Evolutionary conservation across 2,113 vertebrate genomes (phyloP).

Genomic region (Chionomys nivalis): DNA sequence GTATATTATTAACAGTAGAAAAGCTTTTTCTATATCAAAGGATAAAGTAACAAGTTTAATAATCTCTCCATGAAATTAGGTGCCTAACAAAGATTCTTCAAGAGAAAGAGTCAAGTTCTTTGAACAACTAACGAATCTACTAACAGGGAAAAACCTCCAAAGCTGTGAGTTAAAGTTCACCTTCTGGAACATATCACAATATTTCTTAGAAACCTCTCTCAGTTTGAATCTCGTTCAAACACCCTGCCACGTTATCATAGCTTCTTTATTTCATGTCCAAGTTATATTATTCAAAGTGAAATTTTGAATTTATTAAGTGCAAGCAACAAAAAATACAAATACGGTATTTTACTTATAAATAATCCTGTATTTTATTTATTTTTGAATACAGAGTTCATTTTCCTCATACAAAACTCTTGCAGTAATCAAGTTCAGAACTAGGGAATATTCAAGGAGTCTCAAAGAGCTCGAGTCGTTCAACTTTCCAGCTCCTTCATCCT

Average conservation of each 20-base stretch:
- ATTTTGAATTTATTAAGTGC: not conserved
- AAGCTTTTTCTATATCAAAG: constrained; percentile 18
- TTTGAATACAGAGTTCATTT: not conserved
- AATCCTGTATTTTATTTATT: too few species aligned
- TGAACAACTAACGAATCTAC: not conserved
- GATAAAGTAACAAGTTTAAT: not conserved
- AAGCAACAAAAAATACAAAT: not conserved
- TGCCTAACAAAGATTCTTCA: constrained; percentile 16
- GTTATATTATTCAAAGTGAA: not conserved
- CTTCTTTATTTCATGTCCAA: not conserved
- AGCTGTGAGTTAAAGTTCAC: not conserved
- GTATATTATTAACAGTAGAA: constrained; percentile 2
- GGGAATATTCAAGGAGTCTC: not conserved
- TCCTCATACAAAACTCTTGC: not conserved
- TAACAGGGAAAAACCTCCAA: not conserved
- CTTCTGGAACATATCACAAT: not conserved
- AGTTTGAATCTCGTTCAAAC: not conserved
- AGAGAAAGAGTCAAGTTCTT: not conserved
- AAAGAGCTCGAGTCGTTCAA: not conserved
- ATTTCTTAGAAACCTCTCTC: not conserved
- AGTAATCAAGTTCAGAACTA: not conserved
- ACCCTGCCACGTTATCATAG: not conserved
- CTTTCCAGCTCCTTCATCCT: not conserved
- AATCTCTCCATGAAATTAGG: not conserved
- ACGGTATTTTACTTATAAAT: not conserved